Percentiles rank a stretch among this genome's conserved stretches.
These are phyloP conservation scores for Podarcis lilfordi DNA, from an alignment of 2,797 vertebrate species.

Conservation along the genomic window DNA sequence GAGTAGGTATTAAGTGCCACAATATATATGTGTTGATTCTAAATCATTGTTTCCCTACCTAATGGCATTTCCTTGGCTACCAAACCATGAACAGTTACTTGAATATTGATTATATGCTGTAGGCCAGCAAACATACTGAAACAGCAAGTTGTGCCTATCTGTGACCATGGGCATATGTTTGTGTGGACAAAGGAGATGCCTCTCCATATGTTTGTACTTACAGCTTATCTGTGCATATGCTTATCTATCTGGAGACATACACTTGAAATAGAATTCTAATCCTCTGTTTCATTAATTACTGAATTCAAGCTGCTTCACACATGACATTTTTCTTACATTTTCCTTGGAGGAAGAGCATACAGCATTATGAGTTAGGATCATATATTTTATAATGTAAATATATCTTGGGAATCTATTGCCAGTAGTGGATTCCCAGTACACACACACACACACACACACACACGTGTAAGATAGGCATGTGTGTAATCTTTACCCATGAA, in stretches of 20 bases:
- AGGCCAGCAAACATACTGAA: constrained; percentile 51
- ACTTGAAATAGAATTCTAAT: constrained; percentile 9
- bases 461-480: background rate
- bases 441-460: background rate
- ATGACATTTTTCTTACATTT: background rate
- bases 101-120: constrained; percentile 33
- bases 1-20: background rate
- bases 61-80: constrained; percentile 18
- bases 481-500: background rate
- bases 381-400: background rate
- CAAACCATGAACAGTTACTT: constrained; percentile 24
- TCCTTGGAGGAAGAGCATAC: background rate
- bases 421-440: background rate
- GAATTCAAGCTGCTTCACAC: background rate
- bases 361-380: too few species aligned
- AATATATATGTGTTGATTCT: constrained; percentile 26
- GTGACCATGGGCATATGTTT: background rate
- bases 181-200: background rate
- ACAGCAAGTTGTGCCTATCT: background rate
- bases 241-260: constrained; percentile 18
- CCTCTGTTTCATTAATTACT: constrained; percentile 3
- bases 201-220: constrained; percentile 21
- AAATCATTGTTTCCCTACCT: constrained; percentile 45
- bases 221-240: constrained; percentile 28
- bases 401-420: background rate